Conservation (phyloP, 2,888 invertebrate species). For the Pinctada fucata region DNA sequence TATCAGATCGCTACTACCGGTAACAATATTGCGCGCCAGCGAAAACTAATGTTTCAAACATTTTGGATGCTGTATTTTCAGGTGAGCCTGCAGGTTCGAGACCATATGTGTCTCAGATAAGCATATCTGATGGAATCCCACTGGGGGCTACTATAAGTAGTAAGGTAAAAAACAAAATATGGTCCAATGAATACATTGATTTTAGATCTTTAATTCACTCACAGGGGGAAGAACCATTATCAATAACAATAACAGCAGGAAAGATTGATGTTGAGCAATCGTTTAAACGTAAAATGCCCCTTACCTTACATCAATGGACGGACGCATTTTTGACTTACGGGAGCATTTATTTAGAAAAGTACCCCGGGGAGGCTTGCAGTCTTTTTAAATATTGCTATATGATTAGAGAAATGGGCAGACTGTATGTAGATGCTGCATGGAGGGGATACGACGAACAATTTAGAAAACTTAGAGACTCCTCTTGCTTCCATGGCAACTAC, state of each 20-base stretch:
- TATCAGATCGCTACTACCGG: no score
- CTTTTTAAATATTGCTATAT: no score
- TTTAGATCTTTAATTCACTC: background rate
- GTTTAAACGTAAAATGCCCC: background rate
- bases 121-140: slow-evolving; percentile 2
- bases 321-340: no score
- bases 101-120: background rate
- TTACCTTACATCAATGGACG: no score
- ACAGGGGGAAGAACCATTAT: background rate
- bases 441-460: slow-evolving; percentile 8
- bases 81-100: background rate
- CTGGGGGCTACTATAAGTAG: background rate
- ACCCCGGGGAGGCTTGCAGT: no score
- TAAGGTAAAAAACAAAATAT: slow-evolving; percentile 2
- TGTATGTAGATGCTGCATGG: slow-evolving; percentile 11
- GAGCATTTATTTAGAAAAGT: no score
- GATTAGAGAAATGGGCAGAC: background rate
- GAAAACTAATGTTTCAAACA: background rate
- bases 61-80: background rate
- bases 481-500: no score
- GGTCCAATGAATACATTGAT: slow-evolving; percentile 6
- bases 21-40: no score
- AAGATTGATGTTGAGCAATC: background rate
- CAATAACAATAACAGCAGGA: no score
- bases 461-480: background rate